These are phyloP conservation scores for Merops nubicus DNA, from an alignment of 2,113 vertebrate genomes.

Conservation along the genomic window DNA sequence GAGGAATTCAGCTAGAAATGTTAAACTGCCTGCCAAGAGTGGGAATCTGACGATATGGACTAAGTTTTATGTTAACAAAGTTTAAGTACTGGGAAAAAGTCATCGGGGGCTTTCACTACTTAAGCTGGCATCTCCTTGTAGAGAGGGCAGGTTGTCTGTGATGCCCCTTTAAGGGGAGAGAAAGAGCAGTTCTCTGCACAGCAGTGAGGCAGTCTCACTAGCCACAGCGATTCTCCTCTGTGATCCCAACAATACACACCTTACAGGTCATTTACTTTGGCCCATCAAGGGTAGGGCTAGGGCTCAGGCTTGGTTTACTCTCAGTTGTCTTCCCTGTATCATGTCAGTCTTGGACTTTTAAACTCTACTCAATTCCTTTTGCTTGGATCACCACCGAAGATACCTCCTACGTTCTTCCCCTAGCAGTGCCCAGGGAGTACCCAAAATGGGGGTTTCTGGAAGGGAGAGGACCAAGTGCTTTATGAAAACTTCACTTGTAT, in stretches of 20 bases:
- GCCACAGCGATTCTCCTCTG: accelerated
- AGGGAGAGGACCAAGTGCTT: not conserved
- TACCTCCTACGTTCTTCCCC: not conserved
- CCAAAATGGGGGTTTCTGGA: not conserved
- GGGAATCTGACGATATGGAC: accelerated
- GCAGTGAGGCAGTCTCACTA: not conserved
- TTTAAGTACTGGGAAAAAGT: not conserved
- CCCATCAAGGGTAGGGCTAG: not conserved
- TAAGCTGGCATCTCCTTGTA: not conserved
- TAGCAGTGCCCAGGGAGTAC: not conserved
- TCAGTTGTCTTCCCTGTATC: not conserved
- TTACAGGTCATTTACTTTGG: not conserved
- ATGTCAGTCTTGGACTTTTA: not conserved
- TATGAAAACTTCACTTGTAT: not conserved
- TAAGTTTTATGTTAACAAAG: not conserved
- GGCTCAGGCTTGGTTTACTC: not conserved
- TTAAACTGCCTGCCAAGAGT: not conserved
- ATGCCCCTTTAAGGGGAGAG: not conserved
- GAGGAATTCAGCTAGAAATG: not conserved
- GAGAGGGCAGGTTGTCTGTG: not conserved
- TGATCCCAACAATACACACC: not conserved
- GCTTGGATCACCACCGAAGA: not conserved
- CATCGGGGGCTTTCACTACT: accelerated
- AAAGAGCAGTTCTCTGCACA: not conserved
- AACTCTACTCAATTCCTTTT: not conserved